phyloP scores from a whole-genome alignment of 1,140 invertebrate genomes.

The Stenopsyche tienmushanensis region DNA sequence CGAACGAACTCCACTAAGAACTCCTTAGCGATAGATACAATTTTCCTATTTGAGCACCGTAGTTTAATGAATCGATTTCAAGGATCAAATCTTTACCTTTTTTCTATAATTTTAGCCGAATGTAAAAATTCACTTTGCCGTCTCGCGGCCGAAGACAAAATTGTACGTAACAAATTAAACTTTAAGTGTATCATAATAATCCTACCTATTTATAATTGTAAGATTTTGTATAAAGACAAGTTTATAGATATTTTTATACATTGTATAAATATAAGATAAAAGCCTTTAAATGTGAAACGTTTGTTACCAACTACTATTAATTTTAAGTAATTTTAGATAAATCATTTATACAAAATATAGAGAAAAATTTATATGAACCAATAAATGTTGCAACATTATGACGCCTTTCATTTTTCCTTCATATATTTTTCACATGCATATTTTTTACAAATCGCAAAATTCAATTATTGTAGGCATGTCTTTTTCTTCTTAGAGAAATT shows the following conservation, averaged over 20 bases:
- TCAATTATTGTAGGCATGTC: too few species aligned
- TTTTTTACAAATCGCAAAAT: too few species aligned
- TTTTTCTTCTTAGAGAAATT: too few species aligned
- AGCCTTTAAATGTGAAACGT: constrained; percentile 42
- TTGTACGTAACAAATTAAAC: constrained; percentile 42
- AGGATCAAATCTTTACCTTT: constrained; percentile 26
- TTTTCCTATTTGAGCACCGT: constrained; percentile 42
- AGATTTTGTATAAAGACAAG: constrained; percentile 40
- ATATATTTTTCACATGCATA: too few species aligned
- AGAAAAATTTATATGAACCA: constrained; percentile 42
- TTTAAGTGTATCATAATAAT: constrained; percentile 40
- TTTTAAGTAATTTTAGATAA: constrained; percentile 40
- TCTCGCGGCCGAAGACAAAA: constrained; percentile 30
- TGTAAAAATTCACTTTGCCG: constrained; percentile 7
- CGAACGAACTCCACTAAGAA: neutral
- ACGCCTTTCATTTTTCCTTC: too few species aligned
- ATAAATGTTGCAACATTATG: constrained; percentile 38
- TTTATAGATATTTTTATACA: constrained; percentile 37
- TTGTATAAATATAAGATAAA: constrained; percentile 41
- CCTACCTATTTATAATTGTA: constrained; percentile 42
- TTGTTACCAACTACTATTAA: constrained; percentile 43
- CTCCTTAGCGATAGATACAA: constrained; percentile 21
- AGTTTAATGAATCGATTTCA: constrained; percentile 12
- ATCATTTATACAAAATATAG: constrained; percentile 43
- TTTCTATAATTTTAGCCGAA: constrained; percentile 10